These are phyloP conservation scores for Epinotia brunnichana DNA, from an alignment of 2,888 invertebrate genomes.

Conservation along the genomic window DNA sequence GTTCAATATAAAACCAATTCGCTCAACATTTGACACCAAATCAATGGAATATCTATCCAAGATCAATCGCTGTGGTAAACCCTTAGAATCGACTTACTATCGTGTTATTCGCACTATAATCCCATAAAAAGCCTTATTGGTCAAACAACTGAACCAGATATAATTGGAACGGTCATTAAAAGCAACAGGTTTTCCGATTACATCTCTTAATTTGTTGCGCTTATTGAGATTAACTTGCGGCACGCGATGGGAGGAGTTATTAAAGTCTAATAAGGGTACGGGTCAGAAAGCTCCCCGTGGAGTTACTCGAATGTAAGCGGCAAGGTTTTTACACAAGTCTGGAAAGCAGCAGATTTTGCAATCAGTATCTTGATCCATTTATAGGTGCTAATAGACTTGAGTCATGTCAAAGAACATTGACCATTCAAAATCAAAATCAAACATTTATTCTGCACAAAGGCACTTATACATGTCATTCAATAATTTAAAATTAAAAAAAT, in stretches of 20 bases:
- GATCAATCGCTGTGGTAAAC: not conserved
- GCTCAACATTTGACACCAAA: no score
- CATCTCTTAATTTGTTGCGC: constrained; percentile 39
- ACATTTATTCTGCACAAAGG: no score
- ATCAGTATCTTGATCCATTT: not conserved
- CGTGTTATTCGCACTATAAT: not conserved
- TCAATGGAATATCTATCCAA: not conserved
- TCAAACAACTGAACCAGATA: constrained; percentile 16
- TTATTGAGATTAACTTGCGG: constrained; percentile 20
- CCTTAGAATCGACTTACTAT: not conserved
- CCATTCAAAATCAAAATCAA: no score
- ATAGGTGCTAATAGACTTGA: no score
- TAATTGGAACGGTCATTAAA: constrained; percentile 28
- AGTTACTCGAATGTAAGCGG: not conserved
- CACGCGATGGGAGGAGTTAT: constrained; percentile 27
- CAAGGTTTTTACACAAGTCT: constrained; percentile 1
- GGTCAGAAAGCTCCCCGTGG: constrained; percentile 7
- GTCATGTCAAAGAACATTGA: no score
- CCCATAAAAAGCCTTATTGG: constrained; percentile 8
- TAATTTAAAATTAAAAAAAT: no score
- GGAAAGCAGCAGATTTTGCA: not conserved
- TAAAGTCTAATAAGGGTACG: constrained; percentile 33
- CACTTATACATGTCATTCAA: no score
- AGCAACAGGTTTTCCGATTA: constrained; percentile 27
- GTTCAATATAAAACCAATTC: not conserved